Conservation (phyloP, 2,113 vertebrate genomes). For the Pantherophis guttatus region DNA sequence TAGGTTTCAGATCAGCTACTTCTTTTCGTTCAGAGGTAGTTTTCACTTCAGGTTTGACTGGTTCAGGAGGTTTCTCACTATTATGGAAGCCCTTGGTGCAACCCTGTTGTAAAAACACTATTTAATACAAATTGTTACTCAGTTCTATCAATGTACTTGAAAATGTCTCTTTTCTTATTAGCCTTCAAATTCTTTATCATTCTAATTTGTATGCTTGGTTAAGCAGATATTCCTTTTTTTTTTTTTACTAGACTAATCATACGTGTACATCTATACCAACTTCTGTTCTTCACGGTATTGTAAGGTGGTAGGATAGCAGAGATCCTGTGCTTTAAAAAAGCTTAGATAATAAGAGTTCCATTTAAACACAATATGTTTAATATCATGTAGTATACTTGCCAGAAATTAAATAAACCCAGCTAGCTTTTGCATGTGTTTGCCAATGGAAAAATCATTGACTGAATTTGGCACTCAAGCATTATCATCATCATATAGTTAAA, state of each 20-base stretch:
- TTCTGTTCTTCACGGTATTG: neutral
- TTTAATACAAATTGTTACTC: neutral
- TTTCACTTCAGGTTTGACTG: slow-evolving; percentile 91
- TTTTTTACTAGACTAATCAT: neutral
- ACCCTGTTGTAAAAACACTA: slow-evolving; percentile 71
- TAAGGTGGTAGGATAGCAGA: neutral
- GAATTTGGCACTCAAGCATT: neutral
- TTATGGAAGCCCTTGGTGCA: slow-evolving; percentile 96
- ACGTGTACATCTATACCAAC: neutral
- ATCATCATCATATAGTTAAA: neutral
- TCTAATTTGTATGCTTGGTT: neutral
- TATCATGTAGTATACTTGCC: neutral
- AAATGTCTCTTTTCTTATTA: neutral
- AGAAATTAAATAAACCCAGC: neutral
- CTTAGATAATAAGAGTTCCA: too few relatives aligned
- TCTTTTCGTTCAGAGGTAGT: slow-evolving; percentile 85
- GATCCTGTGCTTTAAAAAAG: neutral
- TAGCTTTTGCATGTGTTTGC: neutral
- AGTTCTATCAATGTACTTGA: neutral
- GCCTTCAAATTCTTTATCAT: neutral
- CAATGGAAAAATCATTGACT: neutral
- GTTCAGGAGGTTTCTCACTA: slow-evolving; percentile 91
- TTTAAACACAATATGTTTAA: neutral
- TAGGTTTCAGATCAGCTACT: slow-evolving; percentile 80
- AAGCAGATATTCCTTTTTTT: neutral